Evolutionary conservation across 2,797 vertebrate genomes (phyloP), one percentile per base, ranked within the genome.

Genomic region (Pangasius larnaudii): DNA sequence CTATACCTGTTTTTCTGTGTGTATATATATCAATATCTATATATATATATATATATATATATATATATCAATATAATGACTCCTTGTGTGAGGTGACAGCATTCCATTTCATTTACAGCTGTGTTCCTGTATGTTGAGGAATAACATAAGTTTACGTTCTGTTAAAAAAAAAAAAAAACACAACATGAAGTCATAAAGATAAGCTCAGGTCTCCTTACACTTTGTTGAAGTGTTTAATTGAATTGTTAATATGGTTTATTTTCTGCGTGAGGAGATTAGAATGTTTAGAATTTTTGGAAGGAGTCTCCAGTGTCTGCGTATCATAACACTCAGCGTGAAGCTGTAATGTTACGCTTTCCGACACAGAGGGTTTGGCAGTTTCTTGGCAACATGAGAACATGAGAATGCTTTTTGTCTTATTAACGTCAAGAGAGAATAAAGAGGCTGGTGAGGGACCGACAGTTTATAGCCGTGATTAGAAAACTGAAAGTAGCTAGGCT

Each of bases 51-150:
- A n/a, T n/a, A n/a, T n/a, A n/a, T n/a, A n/a, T n/a, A n/a, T n/a
- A n/a, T n/a, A n/a, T n/a, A n/a, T n/a, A n/a, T n/a, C n/a, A n/a
- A n/a, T n/a, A n/a, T n/a, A n/a, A 92, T 88, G 90, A 90, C 69
- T 88, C 59, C 18, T 90, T 93, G 91, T 91, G 84, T 85, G 30
- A 88, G 86, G 85, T 90, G 67, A 84, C 91, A 30, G 83, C 88
- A 78, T 93, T 91, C 91, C 91, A 80, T 90, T 86, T 87, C 80
- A 61, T 87, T 86, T 89, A 63, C 86, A 74, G 83, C 61, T 16
- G 1, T 8, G 27, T 36, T 77, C 5, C 10, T 58, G 39, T 80
- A 58, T 39, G 78, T 6, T 36, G 30, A 80, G 30, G 10, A 80
- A 59, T 27, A 27, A 24, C 22, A 7, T 6, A 39, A 10, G 30